These are phyloP conservation scores for Athalia rosae DNA, from an alignment of 2,888 invertebrate species.

Conservation along the genomic window DNA sequence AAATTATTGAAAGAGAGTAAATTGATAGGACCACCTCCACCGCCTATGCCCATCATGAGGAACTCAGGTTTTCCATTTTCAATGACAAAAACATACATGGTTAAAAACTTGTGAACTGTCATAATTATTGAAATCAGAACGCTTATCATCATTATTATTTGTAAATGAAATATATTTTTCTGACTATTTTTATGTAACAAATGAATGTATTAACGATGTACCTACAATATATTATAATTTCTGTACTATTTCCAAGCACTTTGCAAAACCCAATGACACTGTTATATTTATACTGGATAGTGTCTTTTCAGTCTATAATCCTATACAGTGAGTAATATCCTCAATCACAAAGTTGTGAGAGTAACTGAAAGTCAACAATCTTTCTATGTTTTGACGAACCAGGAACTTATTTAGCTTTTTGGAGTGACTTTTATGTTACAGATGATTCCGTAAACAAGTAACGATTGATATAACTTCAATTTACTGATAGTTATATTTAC, in stretches of 20 bases:
- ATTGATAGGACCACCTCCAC: constrained; percentile 68
- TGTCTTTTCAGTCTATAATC: neutral
- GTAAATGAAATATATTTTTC: constrained; percentile 42
- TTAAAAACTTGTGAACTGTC: constrained; percentile 61
- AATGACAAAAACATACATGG: constrained; percentile 70
- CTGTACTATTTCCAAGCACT: constrained; percentile 12
- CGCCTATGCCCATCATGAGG: constrained; percentile 69
- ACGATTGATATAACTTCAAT: neutral
- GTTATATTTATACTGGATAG: neutral
- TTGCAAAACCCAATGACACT: neutral
- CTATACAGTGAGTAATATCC: too few species aligned
- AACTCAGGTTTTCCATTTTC: constrained; percentile 56
- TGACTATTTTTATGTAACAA: constrained; percentile 54
- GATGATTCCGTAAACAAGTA: neutral
- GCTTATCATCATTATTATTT: constrained; percentile 36
- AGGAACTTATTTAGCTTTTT: neutral
- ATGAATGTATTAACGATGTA: constrained; percentile 43
- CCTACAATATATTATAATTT: constrained; percentile 44
- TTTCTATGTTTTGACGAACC: neutral
- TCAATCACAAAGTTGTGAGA: too few species aligned
- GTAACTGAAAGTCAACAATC: too few species aligned
- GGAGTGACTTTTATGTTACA: neutral
- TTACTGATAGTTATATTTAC: neutral
- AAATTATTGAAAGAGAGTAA: constrained; percentile 47
- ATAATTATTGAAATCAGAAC: constrained; percentile 25